Base-by-base conservation (phyloP, 2,113 vertebrate genomes). In the Cyrtonyx montezumae region DNA sequence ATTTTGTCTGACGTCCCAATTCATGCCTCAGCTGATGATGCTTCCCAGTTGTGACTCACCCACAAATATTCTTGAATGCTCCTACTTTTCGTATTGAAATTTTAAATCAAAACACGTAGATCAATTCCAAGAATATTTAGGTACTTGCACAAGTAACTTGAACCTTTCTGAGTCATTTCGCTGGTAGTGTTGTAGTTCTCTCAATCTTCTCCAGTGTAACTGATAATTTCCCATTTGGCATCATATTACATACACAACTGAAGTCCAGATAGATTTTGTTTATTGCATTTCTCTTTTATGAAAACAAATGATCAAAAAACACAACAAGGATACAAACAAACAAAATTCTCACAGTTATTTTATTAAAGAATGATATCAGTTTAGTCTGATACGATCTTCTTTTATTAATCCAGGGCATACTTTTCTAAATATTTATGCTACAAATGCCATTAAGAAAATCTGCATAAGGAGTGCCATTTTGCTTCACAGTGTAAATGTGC, bases 161-260 rank as follows among this genome's bases (percentile, higher is more conserved):
- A 86, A 90, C 46, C 83, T 94, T 91, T 74, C 86, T 91, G 88
- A 95, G 68, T 75, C 79, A 71, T 66, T 81, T 84, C 37, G 40
- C 46, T 83, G 37, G 78, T 90, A 90, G 62, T 65, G 56, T 88
- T 95, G 86, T 70, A 67, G 32, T 78, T 78, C 59, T 80, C 58
- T 75, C 10, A 22, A 5, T 86, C 82, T 88, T 80, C 19, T 75
- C 20, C 43, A 49, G 55, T 69, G 87, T 90, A 81, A 91, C 48
- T 78, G 88, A 77, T 93, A 13, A 71, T 91, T 96, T 91, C 83
- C 61, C 45, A 8, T 75, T 86, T 91, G 66, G 43, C 53, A 20
- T 76, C 40, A 4, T 79, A 83, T 63, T 45, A 91, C 82, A 73
- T 45, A 11, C 8, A 26, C 13, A 48, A 30, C 19, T 40, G 19